phyloP scores from a whole-genome alignment of 2,113 vertebrate species.

The Neotragus pygmaeus region DNA sequence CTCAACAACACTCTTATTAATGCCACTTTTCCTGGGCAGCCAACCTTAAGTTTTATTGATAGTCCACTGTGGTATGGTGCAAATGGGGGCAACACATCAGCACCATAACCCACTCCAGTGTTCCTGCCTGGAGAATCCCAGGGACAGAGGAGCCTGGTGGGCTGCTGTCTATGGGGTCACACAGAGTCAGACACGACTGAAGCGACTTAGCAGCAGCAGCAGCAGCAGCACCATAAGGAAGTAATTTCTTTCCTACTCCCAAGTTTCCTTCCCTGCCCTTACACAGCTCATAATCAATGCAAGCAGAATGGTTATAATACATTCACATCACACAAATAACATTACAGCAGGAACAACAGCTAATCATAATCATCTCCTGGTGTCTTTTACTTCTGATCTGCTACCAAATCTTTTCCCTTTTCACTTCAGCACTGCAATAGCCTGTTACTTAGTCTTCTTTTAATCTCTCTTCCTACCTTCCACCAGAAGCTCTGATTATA shows the following conservation, averaged over 20 bases:
- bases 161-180: not conserved
- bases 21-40: not conserved
- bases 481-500: not conserved
- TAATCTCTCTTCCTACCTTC: not conserved
- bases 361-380: not conserved
- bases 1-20: not conserved
- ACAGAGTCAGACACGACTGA: not conserved
- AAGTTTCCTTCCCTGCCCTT: not conserved
- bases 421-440: not conserved
- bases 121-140: not conserved
- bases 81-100: not conserved
- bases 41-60: not conserved
- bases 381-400: not conserved
- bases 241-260: not conserved
- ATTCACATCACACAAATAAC: not conserved
- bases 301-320: not conserved
- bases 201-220: not conserved
- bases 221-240: not conserved
- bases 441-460: not conserved
- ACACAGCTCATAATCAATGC: not conserved
- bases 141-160: not conserved
- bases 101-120: not conserved
- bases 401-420: not conserved
- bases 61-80: not conserved
- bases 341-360: not conserved